Base-by-base conservation (phyloP, 2,113 vertebrate species). In the Jacana jacana region DNA sequence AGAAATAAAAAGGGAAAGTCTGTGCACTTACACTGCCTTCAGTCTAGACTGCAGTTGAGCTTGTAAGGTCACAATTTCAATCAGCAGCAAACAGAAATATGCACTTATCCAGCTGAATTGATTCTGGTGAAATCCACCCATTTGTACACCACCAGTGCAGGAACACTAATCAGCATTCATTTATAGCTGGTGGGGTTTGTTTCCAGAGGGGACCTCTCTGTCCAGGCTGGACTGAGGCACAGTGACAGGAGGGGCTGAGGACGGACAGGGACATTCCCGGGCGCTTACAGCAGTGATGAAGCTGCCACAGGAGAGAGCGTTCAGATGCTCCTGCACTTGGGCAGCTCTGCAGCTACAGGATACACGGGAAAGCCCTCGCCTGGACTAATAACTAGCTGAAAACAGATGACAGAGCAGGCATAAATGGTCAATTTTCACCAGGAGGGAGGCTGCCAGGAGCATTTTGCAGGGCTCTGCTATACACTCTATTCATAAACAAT, bases 211-310 rank as follows among this genome's bases (percentile, higher is more conserved):
- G 24, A 18, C 19, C 18, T 44, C 13, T 44, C 42, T 46, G 46
- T 49, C 25, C 76, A 90, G 64, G 1, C 23, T 2, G 24, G 27
- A 22, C 25, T 60, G 23, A 2, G 1, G 33, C 1, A 0, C 2
- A 16, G 42, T 48, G 44, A 72, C 49, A 13, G 31, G 12, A 55
- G 51, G 7, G 39, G 48, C 48, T 55, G 3, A n/a, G 79, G 49
- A 42, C 1, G 0, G 1, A 13, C 44, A 63, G 54, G 39, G 19
- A 23, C 57, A 24, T 40, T 22, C 48, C 1, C 0, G 1, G 1
- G 13, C 0, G 0, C 0, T 49, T 25, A 9, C 0, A 5, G 88
- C 44, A 10, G 20, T 2, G 28, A 49, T 1, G 0, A 1, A 57
- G 37, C 37, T 1, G n/a, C 40, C 1, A 0, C 2, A 28, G 37